phyloP scores from a whole-genome alignment of 2,113 vertebrate species.

The Spea bombifrons region DNA sequence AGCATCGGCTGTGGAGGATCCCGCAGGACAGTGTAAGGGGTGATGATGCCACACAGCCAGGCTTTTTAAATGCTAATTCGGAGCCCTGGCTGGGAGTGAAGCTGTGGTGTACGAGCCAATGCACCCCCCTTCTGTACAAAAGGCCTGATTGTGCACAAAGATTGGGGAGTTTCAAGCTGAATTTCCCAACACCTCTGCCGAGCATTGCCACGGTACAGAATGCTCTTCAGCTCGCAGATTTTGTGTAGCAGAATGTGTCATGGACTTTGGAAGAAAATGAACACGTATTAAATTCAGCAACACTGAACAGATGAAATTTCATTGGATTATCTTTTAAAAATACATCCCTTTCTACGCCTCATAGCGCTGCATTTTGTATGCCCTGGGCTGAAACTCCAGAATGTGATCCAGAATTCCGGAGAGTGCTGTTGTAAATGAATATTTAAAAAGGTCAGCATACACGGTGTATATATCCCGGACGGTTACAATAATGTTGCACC shows the following conservation, averaged over 20 bases:
- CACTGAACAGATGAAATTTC: too few species aligned
- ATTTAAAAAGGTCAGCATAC: constrained; percentile 53
- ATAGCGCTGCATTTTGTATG: too few species aligned
- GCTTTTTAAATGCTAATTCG: constrained; percentile 65
- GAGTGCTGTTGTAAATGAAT: constrained; percentile 51
- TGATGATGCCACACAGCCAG: constrained; percentile 62
- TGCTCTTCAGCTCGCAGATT: too few species aligned
- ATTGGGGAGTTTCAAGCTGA: background rate
- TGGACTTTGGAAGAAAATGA: too few species aligned
- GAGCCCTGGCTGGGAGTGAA: constrained; percentile 4
- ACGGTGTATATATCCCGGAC: constrained; percentile 47
- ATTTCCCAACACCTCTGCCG: too few species aligned
- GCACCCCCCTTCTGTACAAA: background rate
- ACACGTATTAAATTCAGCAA: too few species aligned
- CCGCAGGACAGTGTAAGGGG: constrained; percentile 58
- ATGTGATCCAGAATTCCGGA: background rate
- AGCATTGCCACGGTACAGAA: too few species aligned
- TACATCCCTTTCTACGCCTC: too few species aligned
- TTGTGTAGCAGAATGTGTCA: too few species aligned
- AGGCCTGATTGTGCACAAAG: constrained; percentile 31
- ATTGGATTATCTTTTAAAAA: too few species aligned
- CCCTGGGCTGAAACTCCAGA: too few species aligned
- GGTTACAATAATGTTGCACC: too few species aligned
- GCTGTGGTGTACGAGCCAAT: constrained; percentile 45
- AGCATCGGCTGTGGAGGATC: constrained; percentile 63